Evolutionary conservation across 2,888 invertebrate genomes (phyloP).

Genomic region (Athetis lepigone): DNA sequence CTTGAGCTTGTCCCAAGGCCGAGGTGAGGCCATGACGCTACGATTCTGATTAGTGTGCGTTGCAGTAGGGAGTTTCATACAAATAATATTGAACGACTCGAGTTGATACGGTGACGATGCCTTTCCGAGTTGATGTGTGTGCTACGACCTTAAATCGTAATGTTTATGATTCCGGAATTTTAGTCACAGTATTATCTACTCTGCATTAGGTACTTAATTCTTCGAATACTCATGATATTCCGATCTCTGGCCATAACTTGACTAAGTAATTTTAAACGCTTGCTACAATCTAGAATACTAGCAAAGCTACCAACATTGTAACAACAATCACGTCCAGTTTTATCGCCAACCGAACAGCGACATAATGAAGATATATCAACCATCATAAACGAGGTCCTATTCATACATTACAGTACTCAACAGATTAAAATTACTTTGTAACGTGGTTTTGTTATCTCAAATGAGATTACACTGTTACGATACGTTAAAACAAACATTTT

Average conservation of each 20-base stretch:
- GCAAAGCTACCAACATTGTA: conserved; percentile 47
- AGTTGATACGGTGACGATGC: no score
- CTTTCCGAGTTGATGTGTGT: no score
- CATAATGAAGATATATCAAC: conserved; percentile 59
- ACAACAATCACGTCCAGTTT: conserved; percentile 51
- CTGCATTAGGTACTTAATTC: no score
- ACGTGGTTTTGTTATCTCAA: conserved; percentile 44
- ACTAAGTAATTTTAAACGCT: conserved; percentile 8
- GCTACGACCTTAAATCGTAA: no score
- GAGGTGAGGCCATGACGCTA: no score
- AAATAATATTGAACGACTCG: no score
- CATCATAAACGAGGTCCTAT: conserved; percentile 52
- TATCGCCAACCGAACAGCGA: conserved; percentile 47
- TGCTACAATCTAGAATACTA: conserved; percentile 26
- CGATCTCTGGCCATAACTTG: not conserved
- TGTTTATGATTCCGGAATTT: no score
- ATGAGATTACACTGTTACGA: conserved; percentile 43
- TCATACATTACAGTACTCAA: conserved; percentile 49
- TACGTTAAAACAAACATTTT: conserved; percentile 45
- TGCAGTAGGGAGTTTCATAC: no score
- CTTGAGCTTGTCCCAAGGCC: no score
- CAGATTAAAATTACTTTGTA: conserved; percentile 61
- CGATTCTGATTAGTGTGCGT: no score
- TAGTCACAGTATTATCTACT: no score
- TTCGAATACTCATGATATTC: no score